Evolutionary conservation across 1,140 invertebrate genomes (phyloP).

Genomic region (Leptopilina boulardi): DNA sequence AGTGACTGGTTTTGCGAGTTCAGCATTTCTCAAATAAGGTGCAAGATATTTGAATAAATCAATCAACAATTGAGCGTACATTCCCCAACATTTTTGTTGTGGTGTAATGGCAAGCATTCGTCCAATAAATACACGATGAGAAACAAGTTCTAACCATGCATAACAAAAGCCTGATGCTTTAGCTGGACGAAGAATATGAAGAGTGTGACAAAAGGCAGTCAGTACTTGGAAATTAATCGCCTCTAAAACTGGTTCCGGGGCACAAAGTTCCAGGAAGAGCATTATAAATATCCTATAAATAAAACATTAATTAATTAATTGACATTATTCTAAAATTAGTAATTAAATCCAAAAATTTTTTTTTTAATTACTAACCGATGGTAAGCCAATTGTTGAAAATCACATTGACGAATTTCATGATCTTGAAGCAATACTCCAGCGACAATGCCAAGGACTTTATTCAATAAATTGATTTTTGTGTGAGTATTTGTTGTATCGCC

Average conservation of each 20-base stretch:
- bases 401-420: constrained; percentile 90
- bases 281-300: constrained; percentile 91
- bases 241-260: constrained; percentile 93
- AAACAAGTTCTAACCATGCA: constrained; percentile 98
- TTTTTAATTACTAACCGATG: constrained; percentile 79
- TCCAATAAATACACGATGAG: constrained; percentile 97
- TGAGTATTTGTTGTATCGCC: constrained; percentile 91
- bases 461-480: constrained; percentile 97
- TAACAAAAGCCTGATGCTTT: constrained; percentile 98
- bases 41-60: constrained; percentile 98
- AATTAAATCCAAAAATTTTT: not conserved
- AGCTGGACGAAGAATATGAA: constrained; percentile 94
- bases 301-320: not conserved
- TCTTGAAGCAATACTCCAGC: constrained; percentile 96
- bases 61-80: constrained; percentile 94
- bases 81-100: constrained; percentile 90
- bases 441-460: constrained; percentile 97
- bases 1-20: constrained; percentile 94
- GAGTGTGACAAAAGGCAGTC: constrained; percentile 93
- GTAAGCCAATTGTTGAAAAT: constrained; percentile 98
- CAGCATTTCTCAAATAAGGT: constrained; percentile 97
- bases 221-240: constrained; percentile 93
- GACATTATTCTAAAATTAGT: not conserved
- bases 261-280: constrained; percentile 97
- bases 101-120: constrained; percentile 93